Base-by-base conservation (phyloP, 2,113 vertebrate species). In the Tautogolabrus adspersus region DNA sequence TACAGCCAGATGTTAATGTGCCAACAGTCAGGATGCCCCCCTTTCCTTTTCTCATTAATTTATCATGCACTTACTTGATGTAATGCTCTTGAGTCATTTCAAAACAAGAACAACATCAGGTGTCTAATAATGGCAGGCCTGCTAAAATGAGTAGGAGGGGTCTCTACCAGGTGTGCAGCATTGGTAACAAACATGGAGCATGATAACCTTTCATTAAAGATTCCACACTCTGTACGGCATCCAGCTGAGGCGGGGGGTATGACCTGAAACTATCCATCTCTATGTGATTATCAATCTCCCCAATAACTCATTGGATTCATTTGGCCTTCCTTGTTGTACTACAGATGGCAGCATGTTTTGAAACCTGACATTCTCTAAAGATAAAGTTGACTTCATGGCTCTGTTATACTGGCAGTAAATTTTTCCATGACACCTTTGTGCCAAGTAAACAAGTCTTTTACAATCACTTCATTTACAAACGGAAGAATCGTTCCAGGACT, bases 131-230 rank as follows among this genome's bases (percentile, higher is more conserved):
- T 91, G 86, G 86, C 87, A 91, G 87, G 73, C 59, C 84, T 84
- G 55, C 81, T 21, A 34, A 65, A 79, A 77, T 22, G 59, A 70
- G 72, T 72, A 16, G 90, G 89, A 78, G 88, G 57, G 16, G 66
- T 63, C 59, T 72, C 16, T 76, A 90, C 94, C 95, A 95, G 95
- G 93, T 95, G 95, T 94, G 85, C 90, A 57, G 49, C 66, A 18
- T 82, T 58, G 68, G 85, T 80, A 87, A 89, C 71, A 84, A 88
- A 87, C 64, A 69, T 13, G 23, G 57, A 57, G 70, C 79, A 72
- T 69, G 87, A 91, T 92, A 95, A 93, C 93, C 92, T 38, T 75
- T 95, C 85, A 95, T 95, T 95, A 95, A 91, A 92, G 75, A 90
- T 94, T 90, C 86, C 84, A 78, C 87, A 84, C 72, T 64, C 59